Conservation (phyloP, 2,113 vertebrate genomes). For the Bubalus kerabau region DNA sequence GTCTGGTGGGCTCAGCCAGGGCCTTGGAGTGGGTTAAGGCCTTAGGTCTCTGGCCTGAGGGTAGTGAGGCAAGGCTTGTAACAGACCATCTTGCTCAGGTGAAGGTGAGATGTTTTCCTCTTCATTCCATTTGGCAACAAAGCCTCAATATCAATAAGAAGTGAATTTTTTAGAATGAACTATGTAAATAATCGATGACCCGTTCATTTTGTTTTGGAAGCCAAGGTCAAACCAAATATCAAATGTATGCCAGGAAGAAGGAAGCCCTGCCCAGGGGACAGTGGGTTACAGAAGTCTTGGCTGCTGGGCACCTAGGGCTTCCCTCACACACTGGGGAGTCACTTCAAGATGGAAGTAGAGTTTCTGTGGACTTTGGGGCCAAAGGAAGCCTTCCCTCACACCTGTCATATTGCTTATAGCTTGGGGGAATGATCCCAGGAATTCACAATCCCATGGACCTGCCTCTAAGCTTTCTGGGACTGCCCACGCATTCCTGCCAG, state of each 20-base stretch:
- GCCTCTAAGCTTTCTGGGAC: background rate
- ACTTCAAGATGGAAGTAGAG: background rate
- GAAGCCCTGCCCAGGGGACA: background rate
- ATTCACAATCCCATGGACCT: background rate
- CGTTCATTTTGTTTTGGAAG: background rate
- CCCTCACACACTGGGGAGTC: background rate
- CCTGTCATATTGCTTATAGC: background rate
- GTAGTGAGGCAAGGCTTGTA: background rate
- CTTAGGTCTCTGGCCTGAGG: background rate
- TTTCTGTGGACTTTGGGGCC: background rate
- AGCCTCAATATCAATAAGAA: background rate
- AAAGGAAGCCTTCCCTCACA: background rate
- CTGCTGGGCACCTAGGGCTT: background rate
- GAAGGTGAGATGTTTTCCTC: background rate
- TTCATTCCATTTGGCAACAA: background rate
- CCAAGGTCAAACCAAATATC: background rate
- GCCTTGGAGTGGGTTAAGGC: background rate
- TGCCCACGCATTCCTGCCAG: background rate
- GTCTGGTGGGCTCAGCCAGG: background rate
- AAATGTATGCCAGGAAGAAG: background rate
- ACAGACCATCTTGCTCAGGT: background rate
- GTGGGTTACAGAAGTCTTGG: background rate
- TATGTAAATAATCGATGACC: background rate
- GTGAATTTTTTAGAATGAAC: background rate
- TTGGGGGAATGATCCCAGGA: background rate